Base-by-base conservation (phyloP, 2,797 vertebrate species). In the Cirrhinus molitorella region DNA sequence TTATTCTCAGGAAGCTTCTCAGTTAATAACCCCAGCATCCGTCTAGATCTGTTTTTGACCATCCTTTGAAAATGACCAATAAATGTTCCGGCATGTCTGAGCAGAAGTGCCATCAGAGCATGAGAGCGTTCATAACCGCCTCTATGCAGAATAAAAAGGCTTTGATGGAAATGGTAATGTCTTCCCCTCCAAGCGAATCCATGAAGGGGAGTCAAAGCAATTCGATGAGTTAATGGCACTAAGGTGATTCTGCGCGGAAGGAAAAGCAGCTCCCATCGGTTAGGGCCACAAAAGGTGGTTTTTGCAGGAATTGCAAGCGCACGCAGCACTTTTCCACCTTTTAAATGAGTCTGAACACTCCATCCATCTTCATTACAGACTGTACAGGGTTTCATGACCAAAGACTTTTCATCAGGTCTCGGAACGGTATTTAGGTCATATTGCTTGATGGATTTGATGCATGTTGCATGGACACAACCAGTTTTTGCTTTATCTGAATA, bases 81-180 rank as follows among this genome's bases (percentile, higher is more conserved):
- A 66, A 82, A 66, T 55, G 19, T 63, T 81, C 19, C 3, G 3
- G 25, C 23, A 47, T 74, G 37, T 77, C 53, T n/a, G 59, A 57
- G 73, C 59, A 43, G 71, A 65, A 66, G 55, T 72, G 51, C 17
- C 14, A 59, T 57, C 40, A 53, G 57, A 78, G 63, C 28, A 67
- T 43, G 19, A 31, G 76, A 73, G 49, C 25, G 34, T 79, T 86
- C 75, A 74, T 25, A 16, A 34, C 10, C 21, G 45, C 68, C 43
- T 59, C 16, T 53, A 57, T 74, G 34, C 25, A 77, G 47, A 75
- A 77, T 34, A 51, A 73, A 72, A 78, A 28, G 67, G 49, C 84
- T 86, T 82, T 83, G 77, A 87, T 85, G 80, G 72, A 37, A 83
- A 87, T 84, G 82, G 72, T 84, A 83, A 85, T 83, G 63, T 85